These are phyloP conservation scores for Karalla daura DNA, from an alignment of 2,797 vertebrate species.

Conservation along the genomic window DNA sequence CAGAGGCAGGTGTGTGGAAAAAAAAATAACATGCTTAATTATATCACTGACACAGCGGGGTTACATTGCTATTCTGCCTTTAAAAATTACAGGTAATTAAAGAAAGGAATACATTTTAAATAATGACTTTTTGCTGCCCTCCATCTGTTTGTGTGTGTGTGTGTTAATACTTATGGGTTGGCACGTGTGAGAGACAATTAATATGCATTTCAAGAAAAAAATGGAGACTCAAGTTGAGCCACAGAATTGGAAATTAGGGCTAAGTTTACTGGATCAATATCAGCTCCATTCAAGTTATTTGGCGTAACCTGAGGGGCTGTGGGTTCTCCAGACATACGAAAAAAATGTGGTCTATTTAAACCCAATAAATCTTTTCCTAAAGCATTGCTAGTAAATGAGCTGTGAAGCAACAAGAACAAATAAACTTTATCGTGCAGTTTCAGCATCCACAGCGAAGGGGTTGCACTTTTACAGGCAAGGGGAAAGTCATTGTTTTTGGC, in stretches of 20 bases:
- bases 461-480: neutral
- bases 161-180: neutral
- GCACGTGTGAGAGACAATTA: neutral
- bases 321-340: neutral
- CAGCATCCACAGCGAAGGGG: neutral
- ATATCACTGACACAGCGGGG: slow-evolving; percentile 55
- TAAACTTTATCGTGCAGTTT: neutral
- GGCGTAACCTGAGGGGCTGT: slow-evolving; percentile 7
- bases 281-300: slow-evolving; percentile 1
- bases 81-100: slow-evolving; percentile 18
- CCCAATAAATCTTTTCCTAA: neutral
- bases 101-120: neutral
- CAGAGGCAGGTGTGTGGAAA: slow-evolving; percentile 53
- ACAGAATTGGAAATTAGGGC: neutral
- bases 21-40: slow-evolving; percentile 61
- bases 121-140: neutral
- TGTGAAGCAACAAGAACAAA: slow-evolving; percentile 12
- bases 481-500: neutral
- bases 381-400: neutral
- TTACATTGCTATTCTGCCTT: slow-evolving; percentile 33
- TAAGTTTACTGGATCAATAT: neutral
- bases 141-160: neutral
- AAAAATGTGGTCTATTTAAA: slow-evolving; percentile 13
- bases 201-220: slow-evolving; percentile 1
- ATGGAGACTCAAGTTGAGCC: neutral